phyloP scores from a whole-genome alignment of 2,888 invertebrate species.

The Andrena camellia region DNA sequence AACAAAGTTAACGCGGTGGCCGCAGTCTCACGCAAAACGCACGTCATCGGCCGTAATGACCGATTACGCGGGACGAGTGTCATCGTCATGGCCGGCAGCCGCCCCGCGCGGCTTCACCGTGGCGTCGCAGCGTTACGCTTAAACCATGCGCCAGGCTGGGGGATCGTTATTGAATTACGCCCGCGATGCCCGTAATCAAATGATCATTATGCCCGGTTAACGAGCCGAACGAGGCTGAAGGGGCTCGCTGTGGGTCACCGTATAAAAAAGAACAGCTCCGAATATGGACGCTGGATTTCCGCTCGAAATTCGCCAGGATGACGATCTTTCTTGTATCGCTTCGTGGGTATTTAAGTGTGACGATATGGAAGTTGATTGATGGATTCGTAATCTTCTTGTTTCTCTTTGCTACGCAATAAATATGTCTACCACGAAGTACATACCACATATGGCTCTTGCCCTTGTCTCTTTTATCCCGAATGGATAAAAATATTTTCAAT shows the following conservation, averaged over 20 bases:
- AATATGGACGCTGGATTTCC: neutral
- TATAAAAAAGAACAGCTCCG: conserved; percentile 6
- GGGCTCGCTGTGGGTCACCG: conserved; percentile 7
- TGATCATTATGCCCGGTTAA: conserved; percentile 83
- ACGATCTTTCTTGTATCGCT: no score
- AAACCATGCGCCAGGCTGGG: conserved; percentile 68
- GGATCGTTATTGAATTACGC: conserved; percentile 84
- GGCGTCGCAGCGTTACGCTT: conserved; percentile 81
- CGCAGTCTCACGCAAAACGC: conserved; percentile 78
- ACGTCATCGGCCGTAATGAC: conserved; percentile 84
- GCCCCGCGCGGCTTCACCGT: conserved; percentile 65
- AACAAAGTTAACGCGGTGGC: conserved; percentile 78
- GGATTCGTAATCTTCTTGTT: no score
- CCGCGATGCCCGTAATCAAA: conserved; percentile 82
- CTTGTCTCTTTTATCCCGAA: no score
- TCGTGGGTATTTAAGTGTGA: no score
- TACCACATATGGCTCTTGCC: no score
- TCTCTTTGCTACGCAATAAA: no score
- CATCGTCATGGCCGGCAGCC: conserved; percentile 70
- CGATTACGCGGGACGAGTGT: conserved; percentile 81
- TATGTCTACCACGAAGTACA: no score
- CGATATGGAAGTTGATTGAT: no score
- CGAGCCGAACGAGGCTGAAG: conserved; percentile 66
- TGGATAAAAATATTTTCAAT: no score
- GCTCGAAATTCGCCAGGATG: neutral